Evolutionary conservation across 1,140 invertebrate genomes (phyloP), one percentile per base, ranked within the genome.

Genomic region (Macrobrachium rosenbergii): DNA sequence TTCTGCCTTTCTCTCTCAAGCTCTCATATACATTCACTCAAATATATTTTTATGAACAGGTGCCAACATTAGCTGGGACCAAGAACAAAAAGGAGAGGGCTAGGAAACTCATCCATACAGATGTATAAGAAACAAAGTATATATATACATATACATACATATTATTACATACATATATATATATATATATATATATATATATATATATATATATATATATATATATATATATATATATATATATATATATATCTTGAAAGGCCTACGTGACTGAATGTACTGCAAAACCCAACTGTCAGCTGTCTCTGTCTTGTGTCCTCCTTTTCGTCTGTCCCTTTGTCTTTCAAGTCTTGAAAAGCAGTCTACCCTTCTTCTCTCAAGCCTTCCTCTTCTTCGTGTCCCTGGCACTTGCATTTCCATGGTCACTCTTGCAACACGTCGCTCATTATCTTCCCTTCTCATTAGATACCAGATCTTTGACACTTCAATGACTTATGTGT

Each of bases 151-250:
- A n/a, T n/a, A 84, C 62, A 84, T 72, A 80, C 58, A 86, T 72
- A n/a, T n/a, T n/a, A n/a, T n/a, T n/a, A n/a, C n/a, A n/a, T n/a
- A n/a, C n/a, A n/a, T n/a, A n/a, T n/a, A 86, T 72, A 83, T 83
- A 83, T 82, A 75, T 83, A 73, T 73, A 81, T 72, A 52, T 59
- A 59, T 58, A 45, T 59, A 72, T 28, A 73, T n/a, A 21, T 59
- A 67, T 52, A 45, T 45, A 16, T 83, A 21, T 52, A 83, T 7
- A 72, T n/a, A 72, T 28, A 43, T 43, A 59, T 72, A n/a, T 12
- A 72, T 19, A 72, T 75, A 59, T 75, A 72, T 52, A 52, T 23
- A 72, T 78, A 78, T 78, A 78, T 78, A 78, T 78, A 78, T 78
- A 78, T 78, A 78, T 78, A 78, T 78, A 78, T 78, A 78, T 78